Evolutionary conservation across 2,888 invertebrate species (phyloP).

Genomic region (Andrena chrysosceles): DNA sequence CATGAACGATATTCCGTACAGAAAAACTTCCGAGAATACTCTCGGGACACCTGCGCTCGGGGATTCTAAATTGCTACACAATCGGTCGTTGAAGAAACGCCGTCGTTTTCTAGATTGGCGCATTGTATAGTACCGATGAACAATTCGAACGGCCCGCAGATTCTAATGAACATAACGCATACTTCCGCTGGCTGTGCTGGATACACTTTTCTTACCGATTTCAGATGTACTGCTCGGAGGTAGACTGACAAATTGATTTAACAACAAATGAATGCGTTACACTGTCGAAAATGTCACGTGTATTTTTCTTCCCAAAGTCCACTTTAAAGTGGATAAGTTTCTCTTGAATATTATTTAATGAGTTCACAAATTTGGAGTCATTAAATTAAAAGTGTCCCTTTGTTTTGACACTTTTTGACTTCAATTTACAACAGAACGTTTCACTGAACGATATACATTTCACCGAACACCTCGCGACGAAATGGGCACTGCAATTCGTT

Average conservation of each 20-base stretch:
- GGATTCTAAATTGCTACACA: conserved; percentile 42
- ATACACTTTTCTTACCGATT: conserved; percentile 30
- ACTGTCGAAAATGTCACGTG: no score
- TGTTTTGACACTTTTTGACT: no score
- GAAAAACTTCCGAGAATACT: conserved; percentile 45
- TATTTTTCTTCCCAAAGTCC: no score
- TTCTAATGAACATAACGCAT: conserved; percentile 70
- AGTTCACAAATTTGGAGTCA: no score
- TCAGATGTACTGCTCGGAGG: background rate
- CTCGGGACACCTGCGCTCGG: background rate
- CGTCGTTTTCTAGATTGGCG: conserved; percentile 57
- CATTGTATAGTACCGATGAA: conserved; percentile 41
- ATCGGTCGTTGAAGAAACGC: conserved; percentile 55
- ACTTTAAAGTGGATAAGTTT: no score
- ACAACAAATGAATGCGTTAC: background rate
- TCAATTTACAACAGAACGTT: no score
- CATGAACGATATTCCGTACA: background rate
- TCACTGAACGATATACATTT: no score
- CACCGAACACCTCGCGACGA: no score
- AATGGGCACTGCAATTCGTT: no score
- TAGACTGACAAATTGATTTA: background rate
- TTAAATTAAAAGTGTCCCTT: no score
- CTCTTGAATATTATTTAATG: no score
- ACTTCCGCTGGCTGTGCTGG: conserved; percentile 60
- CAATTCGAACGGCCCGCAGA: conserved; percentile 60